Conservation (phyloP, 1,140 invertebrate genomes). For the silkworm (Bombyx mori) region DNA sequence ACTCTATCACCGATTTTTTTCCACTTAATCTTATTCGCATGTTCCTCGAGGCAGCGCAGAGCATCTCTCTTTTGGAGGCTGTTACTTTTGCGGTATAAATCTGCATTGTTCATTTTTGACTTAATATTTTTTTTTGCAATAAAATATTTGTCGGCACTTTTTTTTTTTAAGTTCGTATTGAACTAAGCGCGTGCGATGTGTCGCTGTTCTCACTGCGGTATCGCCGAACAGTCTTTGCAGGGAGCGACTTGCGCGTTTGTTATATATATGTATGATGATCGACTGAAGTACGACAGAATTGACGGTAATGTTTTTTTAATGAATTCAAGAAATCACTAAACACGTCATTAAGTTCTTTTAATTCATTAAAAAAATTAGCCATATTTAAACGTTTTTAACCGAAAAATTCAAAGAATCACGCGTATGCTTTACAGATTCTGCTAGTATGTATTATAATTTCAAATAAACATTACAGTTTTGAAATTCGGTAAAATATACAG, state of each 20-base stretch:
- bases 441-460: too few species aligned
- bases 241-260: slow-evolving; percentile 7
- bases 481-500: too few species aligned
- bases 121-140: background rate
- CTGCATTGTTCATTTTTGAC: slow-evolving; percentile 74
- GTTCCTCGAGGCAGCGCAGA: slow-evolving; percentile 77
- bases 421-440: too few species aligned
- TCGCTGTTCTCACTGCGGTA: slow-evolving; percentile 10
- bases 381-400: too few species aligned
- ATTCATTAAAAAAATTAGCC: too few species aligned
- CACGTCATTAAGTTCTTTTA: too few species aligned
- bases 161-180: too few species aligned
- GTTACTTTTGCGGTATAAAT: slow-evolving; percentile 76
- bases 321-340: too few species aligned
- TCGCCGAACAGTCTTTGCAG: slow-evolving; percentile 8
- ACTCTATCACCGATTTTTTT: slow-evolving; percentile 68
- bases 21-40: slow-evolving; percentile 73
- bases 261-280: slow-evolving; percentile 14
- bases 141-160: slow-evolving; percentile 1
- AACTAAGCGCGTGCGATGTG: slow-evolving; percentile 6
- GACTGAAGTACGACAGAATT: background rate
- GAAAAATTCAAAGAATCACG: too few species aligned
- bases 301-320: too few species aligned
- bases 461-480: too few species aligned
- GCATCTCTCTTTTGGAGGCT: slow-evolving; percentile 79